Evolutionary conservation across 2,888 invertebrate species (phyloP).

Genomic region (Nephrotoma flavescens): DNA sequence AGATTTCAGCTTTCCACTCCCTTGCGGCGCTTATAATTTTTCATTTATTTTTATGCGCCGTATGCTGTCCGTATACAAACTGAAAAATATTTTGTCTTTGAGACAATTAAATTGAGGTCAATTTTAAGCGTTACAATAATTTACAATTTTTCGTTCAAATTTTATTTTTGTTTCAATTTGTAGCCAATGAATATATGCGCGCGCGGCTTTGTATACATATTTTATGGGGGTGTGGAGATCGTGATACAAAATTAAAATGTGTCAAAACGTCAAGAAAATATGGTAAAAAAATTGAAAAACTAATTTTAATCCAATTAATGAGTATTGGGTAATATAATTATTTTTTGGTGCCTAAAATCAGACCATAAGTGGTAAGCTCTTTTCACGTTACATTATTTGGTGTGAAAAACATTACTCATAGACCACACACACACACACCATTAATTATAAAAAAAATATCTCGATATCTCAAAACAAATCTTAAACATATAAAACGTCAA

Average conservation of each 20-base stretch:
- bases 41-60: neutral
- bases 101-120: neutral
- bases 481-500: neutral
- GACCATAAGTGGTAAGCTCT: neutral
- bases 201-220: neutral
- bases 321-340: neutral
- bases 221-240: neutral
- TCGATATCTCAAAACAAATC: too few species aligned
- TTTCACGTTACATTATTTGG: too few species aligned
- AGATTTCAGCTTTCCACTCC: neutral
- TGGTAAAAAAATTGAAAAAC: neutral
- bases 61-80: neutral
- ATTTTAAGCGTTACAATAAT: neutral
- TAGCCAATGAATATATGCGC: neutral
- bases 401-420: too few species aligned
- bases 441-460: neutral
- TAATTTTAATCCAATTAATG: neutral
- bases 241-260: neutral
- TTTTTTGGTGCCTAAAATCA: neutral
- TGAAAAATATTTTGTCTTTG: neutral
- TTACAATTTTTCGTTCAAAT: neutral
- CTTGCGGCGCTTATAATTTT: neutral
- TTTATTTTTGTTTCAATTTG: neutral
- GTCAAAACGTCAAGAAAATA: neutral
- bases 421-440: too few species aligned